Base-by-base conservation (phyloP, 2,113 vertebrate species). In the Tretioscincus oriximinensis region DNA sequence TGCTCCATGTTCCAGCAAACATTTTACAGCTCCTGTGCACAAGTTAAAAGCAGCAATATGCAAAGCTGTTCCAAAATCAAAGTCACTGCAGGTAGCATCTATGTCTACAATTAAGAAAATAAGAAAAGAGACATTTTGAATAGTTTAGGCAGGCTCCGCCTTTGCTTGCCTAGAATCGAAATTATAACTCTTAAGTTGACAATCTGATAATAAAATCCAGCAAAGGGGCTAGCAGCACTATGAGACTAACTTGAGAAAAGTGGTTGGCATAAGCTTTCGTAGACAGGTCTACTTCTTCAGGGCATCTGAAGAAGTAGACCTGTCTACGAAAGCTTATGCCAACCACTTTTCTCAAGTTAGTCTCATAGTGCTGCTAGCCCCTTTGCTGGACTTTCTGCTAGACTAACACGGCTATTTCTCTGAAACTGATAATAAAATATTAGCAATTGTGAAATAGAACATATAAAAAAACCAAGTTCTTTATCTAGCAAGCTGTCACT, bases 51-150 rank as follows among this genome's bases (percentile, higher is more conserved):
- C 97, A 8, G 98, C 97, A 58, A 99, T 99, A 86, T 99, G 98
- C 87, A 99, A 94, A 67, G 98, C 96, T 28, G 98, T 99, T 92
- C 98, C 98, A 88, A 99, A 99, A 93, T 97, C 96, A 90, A 99
- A 99, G 93, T 99, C 98, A 87, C 97, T 98, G 92, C 98, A 99
- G 85, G 98, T 99, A 88, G 97, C 96, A 85, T 99, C 98, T 79
- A 99, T 96, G 90, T 98, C 98, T 99, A 93, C 87, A 95, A 95
- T 90, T 74, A 92, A 93, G 92, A 63, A 26, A 60, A 66, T 86
- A 85, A 58, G 69, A 78, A 58, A 2, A 9, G 0, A 87, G 75
- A 65, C 73, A 31, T 83, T 63, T 65, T 66, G 14, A 77, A 77
- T 63, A 77, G 14, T 21, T 70, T 80, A 65, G 35, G n/a, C 74